Conservation (phyloP, 2,888 invertebrate species). For the Dendrolimus pini region DNA sequence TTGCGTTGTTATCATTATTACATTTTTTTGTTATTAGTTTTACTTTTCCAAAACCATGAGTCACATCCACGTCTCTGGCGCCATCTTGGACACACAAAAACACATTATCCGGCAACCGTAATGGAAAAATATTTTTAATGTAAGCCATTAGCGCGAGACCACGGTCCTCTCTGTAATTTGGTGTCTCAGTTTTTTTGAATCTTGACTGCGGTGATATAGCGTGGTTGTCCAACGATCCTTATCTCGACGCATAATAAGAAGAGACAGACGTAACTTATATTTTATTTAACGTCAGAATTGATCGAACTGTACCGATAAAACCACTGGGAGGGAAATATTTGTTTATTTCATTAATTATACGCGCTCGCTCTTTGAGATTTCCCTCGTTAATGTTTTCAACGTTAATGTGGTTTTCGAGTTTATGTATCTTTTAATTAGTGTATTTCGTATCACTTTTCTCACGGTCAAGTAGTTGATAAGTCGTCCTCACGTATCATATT, state of each 20-base stretch:
- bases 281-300: conserved; percentile 71
- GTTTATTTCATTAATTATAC: conserved; percentile 64
- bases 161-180: conserved; percentile 67
- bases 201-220: conserved; percentile 46
- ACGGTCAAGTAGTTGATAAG: too few relatives aligned
- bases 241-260: conserved; percentile 70
- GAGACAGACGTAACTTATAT: conserved; percentile 74
- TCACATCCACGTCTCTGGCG: conserved; percentile 37
- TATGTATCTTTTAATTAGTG: too few relatives aligned
- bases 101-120: conserved; percentile 51
- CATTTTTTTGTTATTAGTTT: conserved; percentile 19
- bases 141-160: conserved; percentile 62
- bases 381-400: too few relatives aligned
- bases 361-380: conserved; percentile 12
- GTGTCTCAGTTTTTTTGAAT: conserved; percentile 56
- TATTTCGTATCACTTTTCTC: too few relatives aligned
- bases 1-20: conserved; percentile 24
- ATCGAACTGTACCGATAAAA: conserved; percentile 66
- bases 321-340: conserved; percentile 51
- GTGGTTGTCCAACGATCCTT: conserved; percentile 70
- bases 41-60: conserved; percentile 25
- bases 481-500: too few relatives aligned
- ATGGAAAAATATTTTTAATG: conserved; percentile 72
- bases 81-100: conserved; percentile 35
- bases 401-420: too few relatives aligned